These are phyloP conservation scores for Danio albolineatus DNA, from an alignment of 2,797 vertebrate species.

Conservation along the genomic window DNA sequence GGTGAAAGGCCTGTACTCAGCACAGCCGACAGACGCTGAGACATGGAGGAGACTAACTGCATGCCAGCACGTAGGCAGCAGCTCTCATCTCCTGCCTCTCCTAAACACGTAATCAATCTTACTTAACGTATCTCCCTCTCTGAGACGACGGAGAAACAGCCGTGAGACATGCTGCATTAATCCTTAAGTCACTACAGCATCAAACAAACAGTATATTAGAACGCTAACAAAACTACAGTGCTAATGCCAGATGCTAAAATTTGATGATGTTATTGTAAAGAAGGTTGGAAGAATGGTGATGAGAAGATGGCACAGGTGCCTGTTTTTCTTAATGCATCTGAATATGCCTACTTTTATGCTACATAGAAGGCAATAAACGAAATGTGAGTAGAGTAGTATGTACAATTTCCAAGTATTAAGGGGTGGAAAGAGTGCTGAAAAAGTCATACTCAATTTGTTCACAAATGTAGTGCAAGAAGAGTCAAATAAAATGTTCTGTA, in stretches of 20 bases:
- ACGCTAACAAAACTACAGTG: neutral
- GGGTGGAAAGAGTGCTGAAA: no score
- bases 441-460: no score
- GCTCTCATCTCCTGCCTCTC: constrained; percentile 46
- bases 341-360: no score
- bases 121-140: constrained; percentile 11
- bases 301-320: no score
- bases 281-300: constrained; percentile 22
- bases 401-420: no score
- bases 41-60: constrained; percentile 49
- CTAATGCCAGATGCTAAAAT: neutral
- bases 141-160: constrained; percentile 17
- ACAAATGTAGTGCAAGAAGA: no score
- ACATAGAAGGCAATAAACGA: no score
- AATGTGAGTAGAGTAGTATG: no score
- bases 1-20: constrained; percentile 48
- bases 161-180: constrained; percentile 4
- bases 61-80: constrained; percentile 50
- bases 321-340: no score
- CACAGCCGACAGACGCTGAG: constrained; percentile 49
- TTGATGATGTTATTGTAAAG: neutral
- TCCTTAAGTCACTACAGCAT: constrained; percentile 10
- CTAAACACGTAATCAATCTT: constrained; percentile 44
- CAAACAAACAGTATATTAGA: constrained; percentile 4
- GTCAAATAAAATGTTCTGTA: no score